Evolutionary conservation across 1,140 invertebrate genomes (phyloP).

Genomic region (Centruroides vittatus): DNA sequence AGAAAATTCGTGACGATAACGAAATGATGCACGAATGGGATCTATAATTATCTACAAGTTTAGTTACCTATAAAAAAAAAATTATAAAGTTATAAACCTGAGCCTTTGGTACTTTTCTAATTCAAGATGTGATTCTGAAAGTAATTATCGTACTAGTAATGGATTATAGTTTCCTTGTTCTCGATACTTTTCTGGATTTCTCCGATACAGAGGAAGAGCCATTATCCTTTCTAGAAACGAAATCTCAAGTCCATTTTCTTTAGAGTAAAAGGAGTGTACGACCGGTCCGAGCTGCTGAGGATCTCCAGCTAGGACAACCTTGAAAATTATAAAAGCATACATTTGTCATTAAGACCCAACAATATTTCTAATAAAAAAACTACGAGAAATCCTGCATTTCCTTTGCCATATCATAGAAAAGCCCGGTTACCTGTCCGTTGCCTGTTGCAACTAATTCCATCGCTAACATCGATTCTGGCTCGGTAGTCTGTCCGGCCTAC

Average conservation of each 20-base stretch:
- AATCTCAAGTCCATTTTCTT: slow-evolving; percentile 44
- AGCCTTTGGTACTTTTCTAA: too few species aligned
- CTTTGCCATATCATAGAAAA: too few species aligned
- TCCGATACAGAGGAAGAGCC: slow-evolving; percentile 44
- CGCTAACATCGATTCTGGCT: slow-evolving; percentile 72
- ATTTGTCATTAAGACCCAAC: too few species aligned
- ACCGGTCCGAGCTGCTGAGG: slow-evolving; percentile 80
- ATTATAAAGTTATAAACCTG: too few species aligned
- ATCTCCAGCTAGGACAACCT: slow-evolving; percentile 73
- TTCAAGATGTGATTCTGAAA: too few species aligned
- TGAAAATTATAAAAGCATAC: background rate
- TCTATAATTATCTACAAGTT: slow-evolving; percentile 41
- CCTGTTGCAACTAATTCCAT: slow-evolving; percentile 30
- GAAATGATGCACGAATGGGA: slow-evolving; percentile 61
- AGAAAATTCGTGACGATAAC: slow-evolving; percentile 66
- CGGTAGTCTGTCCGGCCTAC: slow-evolving; percentile 66
- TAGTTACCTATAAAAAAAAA: slow-evolving; percentile 27
- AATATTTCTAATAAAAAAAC: too few species aligned
- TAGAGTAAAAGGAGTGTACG: slow-evolving; percentile 46
- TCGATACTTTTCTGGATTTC: slow-evolving; percentile 39
- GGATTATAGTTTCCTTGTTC: slow-evolving; percentile 28
- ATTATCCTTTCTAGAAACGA: slow-evolving; percentile 58
- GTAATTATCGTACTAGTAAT: slow-evolving; percentile 18
- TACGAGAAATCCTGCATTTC: too few species aligned
- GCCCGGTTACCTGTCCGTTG: slow-evolving; percentile 31